Base-by-base conservation (phyloP, 2,797 vertebrate species). In the Threskiornis aethiopicus region DNA sequence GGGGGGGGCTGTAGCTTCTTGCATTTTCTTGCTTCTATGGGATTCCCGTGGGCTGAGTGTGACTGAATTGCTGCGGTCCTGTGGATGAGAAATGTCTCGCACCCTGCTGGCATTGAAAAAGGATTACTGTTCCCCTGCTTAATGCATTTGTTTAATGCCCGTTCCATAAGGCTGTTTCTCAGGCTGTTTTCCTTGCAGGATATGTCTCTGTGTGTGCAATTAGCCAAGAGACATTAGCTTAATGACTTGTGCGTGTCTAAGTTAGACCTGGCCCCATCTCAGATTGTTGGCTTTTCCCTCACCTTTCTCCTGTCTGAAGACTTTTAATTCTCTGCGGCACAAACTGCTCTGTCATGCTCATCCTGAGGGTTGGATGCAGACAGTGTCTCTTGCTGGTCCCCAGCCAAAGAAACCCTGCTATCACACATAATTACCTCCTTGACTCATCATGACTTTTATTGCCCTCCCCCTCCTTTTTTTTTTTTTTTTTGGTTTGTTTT, bases 151-250 rank as follows among this genome's bases (percentile, higher is more conserved):
- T 92, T 96, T 87, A 93, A 87, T 93, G 75, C 81, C 75, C 11
- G 0, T 92, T 97, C 84, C 31, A 42, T 37, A 25, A 91, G 69
- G 86, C 87, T 94, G 52, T 87, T 97, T 94, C 86, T 96, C 75
- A 93, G 71, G 59, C 95, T 94, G 55, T 84, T 95, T 93, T 92
- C 77, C 73, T 95, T 90, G 95, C 91, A 89, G 90, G 71, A 78
- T 95, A 57, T 64, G 79, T 85, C 84, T 95, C 26, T 39, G 22
- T 90, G 86, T 76, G 67, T 59, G 51, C 79, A 97, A 96, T 94
- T 89, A 96, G 67, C 91, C 88, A 92, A 94, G 84, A 96, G 76
- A 92, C 71, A 89, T 96, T 78, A 96, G 89, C 76, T 87, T 94
- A 95, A 96, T 92, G 92, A 92, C 67, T 96, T 90, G 57, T 92